Evolutionary conservation across 2,888 invertebrate genomes (phyloP).

Genomic region (Drepanosiphum platanoidis): DNA sequence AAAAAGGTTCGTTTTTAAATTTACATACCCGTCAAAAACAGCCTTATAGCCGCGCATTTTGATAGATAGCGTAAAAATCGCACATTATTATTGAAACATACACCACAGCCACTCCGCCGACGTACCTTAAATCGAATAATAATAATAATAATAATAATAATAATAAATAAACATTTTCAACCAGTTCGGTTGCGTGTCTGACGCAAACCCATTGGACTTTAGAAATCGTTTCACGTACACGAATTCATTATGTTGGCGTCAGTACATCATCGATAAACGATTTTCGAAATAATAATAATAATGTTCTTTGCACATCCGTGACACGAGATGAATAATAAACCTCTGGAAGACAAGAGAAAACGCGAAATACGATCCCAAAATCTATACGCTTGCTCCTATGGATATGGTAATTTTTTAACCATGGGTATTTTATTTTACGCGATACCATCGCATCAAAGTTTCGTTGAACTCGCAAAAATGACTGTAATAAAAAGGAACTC

Average conservation of each 20-base stretch:
- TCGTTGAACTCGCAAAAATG: constrained; percentile 28
- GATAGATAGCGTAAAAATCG: background rate
- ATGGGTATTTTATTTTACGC: background rate
- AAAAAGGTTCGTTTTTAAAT: constrained; percentile 24
- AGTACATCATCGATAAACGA: constrained; percentile 42
- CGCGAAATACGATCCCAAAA: constrained; percentile 24
- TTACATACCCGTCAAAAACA: constrained; percentile 28
- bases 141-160: too few relatives aligned
- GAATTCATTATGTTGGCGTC: constrained; percentile 48
- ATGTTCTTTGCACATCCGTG: constrained; percentile 53
- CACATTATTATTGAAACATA: background rate
- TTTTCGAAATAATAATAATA: constrained; percentile 51
- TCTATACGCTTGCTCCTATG: constrained; percentile 15
- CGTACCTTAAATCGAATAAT: constrained; percentile 9
- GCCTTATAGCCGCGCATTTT: constrained; percentile 8
- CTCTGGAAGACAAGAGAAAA: constrained; percentile 23
- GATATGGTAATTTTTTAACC: constrained; percentile 34
- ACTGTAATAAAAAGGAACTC: constrained; percentile 20
- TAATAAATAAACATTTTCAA: constrained; percentile 23
- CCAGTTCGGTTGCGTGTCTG: constrained; percentile 37
- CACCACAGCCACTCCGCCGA: background rate
- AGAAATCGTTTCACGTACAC: constrained; percentile 52
- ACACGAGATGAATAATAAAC: constrained; percentile 46
- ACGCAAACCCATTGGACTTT: constrained; percentile 45
- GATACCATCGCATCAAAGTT: constrained; percentile 9